A percentile compares a stretch with the other conserved stretches of the same genome.
These are phyloP conservation scores for Anastrepha ludens DNA, from an alignment of 1,140 invertebrate species.

Conservation along the genomic window DNA sequence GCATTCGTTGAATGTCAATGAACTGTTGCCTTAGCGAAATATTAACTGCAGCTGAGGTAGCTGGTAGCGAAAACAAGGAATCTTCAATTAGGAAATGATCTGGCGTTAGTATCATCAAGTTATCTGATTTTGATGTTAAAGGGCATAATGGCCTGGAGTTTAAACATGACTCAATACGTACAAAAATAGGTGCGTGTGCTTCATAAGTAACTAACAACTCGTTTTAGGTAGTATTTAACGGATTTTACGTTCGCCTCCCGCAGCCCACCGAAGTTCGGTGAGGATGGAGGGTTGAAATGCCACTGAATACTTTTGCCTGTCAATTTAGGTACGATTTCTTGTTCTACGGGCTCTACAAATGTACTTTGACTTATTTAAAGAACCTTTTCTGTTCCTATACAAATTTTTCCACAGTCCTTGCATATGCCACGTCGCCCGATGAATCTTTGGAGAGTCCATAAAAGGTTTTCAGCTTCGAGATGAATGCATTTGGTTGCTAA, in stretches of 20 bases:
- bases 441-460: conserved; percentile 70
- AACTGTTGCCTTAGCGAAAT: conserved; percentile 63
- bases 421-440: conserved; percentile 63
- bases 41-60: not conserved
- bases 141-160: conserved; percentile 67
- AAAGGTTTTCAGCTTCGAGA: conserved; percentile 64
- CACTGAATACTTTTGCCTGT: conserved; percentile 11
- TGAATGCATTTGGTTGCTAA: conserved; percentile 47
- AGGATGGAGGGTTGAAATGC: conserved; percentile 55
- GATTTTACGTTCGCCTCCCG: conserved; percentile 65
- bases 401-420: conserved; percentile 63
- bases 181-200: conserved; percentile 62
- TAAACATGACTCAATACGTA: conserved; percentile 64
- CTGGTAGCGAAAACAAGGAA: conserved; percentile 54
- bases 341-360: not conserved
- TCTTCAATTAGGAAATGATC: conserved; percentile 64
- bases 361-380: not conserved
- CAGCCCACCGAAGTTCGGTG: conserved; percentile 63
- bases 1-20: conserved; percentile 5
- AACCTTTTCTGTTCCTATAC: conserved; percentile 58
- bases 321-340: not conserved
- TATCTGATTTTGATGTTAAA: conserved; percentile 63
- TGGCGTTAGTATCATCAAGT: conserved; percentile 67
- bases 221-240: conserved; percentile 61
- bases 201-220: conserved; percentile 60